These are phyloP conservation scores for Enteromius trimaculatus DNA, from an alignment of 2,797 vertebrate genomes.

Conservation along the genomic window DNA sequence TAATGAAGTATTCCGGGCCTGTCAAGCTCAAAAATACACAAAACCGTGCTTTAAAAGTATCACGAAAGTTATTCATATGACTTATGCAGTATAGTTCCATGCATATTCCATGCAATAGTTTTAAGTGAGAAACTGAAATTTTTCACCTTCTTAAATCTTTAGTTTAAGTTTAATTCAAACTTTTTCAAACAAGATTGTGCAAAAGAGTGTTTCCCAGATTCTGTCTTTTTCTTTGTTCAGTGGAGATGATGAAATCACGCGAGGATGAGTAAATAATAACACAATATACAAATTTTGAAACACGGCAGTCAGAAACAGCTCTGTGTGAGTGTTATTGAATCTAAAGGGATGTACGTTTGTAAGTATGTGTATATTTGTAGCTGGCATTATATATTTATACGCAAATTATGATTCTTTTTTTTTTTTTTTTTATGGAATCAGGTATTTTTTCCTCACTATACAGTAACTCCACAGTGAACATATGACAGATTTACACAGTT, in stretches of 20 bases:
- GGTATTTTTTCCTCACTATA: neutral
- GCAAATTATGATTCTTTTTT: neutral
- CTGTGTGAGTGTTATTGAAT: constrained; percentile 13
- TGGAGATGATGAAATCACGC: neutral
- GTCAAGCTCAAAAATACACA: neutral
- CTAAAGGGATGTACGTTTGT: constrained; percentile 34
- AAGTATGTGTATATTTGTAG: constrained; percentile 52
- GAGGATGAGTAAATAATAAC: constrained; percentile 4
- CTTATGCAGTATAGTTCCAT: neutral
- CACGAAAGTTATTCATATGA: neutral
- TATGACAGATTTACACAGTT: neutral
- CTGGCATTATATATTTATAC: constrained; percentile 49
- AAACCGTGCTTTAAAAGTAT: neutral
- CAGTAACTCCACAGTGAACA: neutral
- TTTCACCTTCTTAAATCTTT: neutral
- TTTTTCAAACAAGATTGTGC: neutral
- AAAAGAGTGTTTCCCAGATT: neutral
- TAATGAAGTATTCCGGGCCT: neutral
- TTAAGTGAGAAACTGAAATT: neutral
- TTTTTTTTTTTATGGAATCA: neutral
- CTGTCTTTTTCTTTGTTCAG: neutral
- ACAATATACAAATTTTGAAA: neutral
- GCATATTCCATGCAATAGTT: neutral
- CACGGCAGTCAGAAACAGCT: constrained; percentile 12
- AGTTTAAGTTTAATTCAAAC: neutral